phyloP scores from a whole-genome alignment of 1,140 invertebrate species.

The Whitmania pigra region DNA sequence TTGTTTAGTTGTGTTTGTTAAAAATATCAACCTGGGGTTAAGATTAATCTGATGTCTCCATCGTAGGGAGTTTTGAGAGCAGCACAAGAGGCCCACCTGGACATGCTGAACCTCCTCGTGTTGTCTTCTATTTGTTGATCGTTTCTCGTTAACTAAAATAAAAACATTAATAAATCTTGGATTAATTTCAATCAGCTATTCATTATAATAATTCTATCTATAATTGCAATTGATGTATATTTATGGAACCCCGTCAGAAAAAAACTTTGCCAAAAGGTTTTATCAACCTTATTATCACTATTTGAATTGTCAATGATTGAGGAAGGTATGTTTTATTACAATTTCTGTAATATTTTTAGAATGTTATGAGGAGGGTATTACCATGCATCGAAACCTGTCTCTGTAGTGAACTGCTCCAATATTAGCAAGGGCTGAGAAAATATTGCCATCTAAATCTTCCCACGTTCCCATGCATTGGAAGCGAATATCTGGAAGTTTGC shows the following conservation, averaged over 20 bases:
- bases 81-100: constrained; percentile 34
- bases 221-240: not conserved
- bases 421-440: constrained; percentile 51
- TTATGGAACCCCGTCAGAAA: not conserved
- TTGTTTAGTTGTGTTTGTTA: no score
- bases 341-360: not conserved
- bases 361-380: constrained; percentile 24
- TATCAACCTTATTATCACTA: not conserved
- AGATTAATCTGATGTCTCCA: constrained; percentile 69
- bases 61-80: constrained; percentile 66
- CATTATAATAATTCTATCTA: not conserved
- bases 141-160: constrained; percentile 35
- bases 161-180: not conserved
- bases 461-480: constrained; percentile 41
- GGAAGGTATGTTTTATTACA: no score
- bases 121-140: constrained; percentile 38
- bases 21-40: constrained; percentile 57
- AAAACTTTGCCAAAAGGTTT: no score
- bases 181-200: not conserved
- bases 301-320: not conserved
- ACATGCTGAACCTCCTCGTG: constrained; percentile 38
- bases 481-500: constrained; percentile 22
- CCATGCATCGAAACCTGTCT: constrained; percentile 39
- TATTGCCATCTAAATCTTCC: constrained; percentile 33
- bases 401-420: constrained; percentile 33